phyloP scores from a whole-genome alignment of 2,888 invertebrate species.

The Caenorhabditis wallacei region DNA sequence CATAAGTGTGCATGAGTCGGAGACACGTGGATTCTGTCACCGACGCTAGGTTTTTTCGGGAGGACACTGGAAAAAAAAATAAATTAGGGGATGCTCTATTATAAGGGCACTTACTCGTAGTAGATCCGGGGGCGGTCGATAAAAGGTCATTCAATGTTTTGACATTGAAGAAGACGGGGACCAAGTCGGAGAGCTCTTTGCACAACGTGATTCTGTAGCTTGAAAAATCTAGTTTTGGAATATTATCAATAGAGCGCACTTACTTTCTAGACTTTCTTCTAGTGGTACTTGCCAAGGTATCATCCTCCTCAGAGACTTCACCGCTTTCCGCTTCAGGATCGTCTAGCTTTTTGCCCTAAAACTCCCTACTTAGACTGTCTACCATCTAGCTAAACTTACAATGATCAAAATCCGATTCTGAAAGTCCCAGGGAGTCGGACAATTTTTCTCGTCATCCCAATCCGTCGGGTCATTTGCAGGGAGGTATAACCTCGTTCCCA shows the following conservation, averaged over 20 bases:
- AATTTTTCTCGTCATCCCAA: constrained; percentile 75
- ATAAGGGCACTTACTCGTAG: constrained; percentile 60
- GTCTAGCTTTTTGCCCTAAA: constrained; percentile 61
- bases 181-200: constrained; percentile 85
- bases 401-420: constrained; percentile 77
- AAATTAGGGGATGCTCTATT: not conserved
- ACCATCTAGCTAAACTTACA: constrained; percentile 8
- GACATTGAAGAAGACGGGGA: constrained; percentile 83
- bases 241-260: not conserved
- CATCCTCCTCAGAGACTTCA: constrained; percentile 86
- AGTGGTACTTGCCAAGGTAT: constrained; percentile 83
- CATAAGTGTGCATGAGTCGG: constrained; percentile 83
- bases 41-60: constrained; percentile 73
- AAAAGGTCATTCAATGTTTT: constrained; percentile 78
- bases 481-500: constrained; percentile 67
- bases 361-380: not conserved
- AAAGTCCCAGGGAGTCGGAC: constrained; percentile 80
- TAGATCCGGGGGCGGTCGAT: constrained; percentile 70
- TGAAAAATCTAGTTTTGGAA: constrained; percentile 1
- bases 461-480: constrained; percentile 71
- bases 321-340: constrained; percentile 80
- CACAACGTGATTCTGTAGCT: constrained; percentile 80
- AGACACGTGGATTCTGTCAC: constrained; percentile 82
- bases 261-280: constrained; percentile 23
- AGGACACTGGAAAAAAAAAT: constrained; percentile 68